Conservation (phyloP, 2,113 vertebrate genomes). For the Halichoeres trimaculatus region DNA sequence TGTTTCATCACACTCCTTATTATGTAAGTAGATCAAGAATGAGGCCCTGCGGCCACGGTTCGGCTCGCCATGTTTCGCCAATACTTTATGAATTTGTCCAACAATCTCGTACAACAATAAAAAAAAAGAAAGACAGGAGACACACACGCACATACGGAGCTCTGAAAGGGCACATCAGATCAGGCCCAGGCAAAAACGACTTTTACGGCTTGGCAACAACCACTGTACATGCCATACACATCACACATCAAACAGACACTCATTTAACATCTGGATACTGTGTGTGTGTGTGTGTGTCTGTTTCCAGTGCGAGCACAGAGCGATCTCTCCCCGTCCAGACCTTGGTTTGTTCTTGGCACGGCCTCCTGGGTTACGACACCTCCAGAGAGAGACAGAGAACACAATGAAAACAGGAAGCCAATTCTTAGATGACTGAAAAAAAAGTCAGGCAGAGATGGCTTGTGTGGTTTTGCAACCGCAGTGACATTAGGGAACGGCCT, state of each 20-base stretch:
- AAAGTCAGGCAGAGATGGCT: conserved; percentile 58
- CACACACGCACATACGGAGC: conserved; percentile 18
- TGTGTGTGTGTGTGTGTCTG: conserved; percentile 42
- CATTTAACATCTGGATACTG: conserved; percentile 69
- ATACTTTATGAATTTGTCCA: conserved; percentile 37
- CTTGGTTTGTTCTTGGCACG: conserved; percentile 79
- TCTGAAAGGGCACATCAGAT: conserved; percentile 55
- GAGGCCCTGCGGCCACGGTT: conserved; percentile 3
- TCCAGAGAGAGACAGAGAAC: conserved; percentile 68
- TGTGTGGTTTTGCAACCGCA: conserved; percentile 77
- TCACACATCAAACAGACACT: conserved; percentile 65
- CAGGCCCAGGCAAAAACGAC: conserved; percentile 57
- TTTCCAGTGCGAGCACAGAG: conserved; percentile 65
- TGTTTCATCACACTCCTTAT: conserved; percentile 17
- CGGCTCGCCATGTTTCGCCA: conserved; percentile 9
- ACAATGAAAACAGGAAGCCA: conserved; percentile 85
- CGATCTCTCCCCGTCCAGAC: conserved; percentile 69
- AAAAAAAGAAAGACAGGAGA: conserved; percentile 25
- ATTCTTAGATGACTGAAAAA: conserved; percentile 78
- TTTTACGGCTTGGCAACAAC: conserved; percentile 72
- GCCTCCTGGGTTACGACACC: conserved; percentile 76
- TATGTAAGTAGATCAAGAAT: conserved; percentile 34
- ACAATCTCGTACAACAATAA: conserved; percentile 34
- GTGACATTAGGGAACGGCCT: conserved; percentile 80
- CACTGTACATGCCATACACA: conserved; percentile 69